A percentile compares a stretch with the other conserved stretches of the same genome.
Conservation (phyloP, 2,888 invertebrate species). For the Elegia similella region DNA sequence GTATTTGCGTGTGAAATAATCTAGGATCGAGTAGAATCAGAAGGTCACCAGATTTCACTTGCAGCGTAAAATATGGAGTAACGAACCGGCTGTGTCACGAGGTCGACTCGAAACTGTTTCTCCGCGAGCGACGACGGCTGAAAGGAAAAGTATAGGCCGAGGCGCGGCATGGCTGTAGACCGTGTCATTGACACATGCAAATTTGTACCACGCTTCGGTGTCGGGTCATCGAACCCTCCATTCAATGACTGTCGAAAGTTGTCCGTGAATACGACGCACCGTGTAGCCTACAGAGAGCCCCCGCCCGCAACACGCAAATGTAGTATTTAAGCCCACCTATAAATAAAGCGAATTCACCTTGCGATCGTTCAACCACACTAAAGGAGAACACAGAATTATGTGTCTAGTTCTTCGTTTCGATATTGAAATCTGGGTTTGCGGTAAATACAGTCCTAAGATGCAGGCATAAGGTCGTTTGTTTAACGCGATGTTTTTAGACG, state of each 20-base stretch:
- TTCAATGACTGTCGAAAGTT: slow-evolving; percentile 81
- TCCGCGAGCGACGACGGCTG: slow-evolving; percentile 58
- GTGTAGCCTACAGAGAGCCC: slow-evolving; percentile 58
- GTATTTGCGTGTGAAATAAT: neutral
- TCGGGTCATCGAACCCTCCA: slow-evolving; percentile 72
- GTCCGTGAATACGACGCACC: slow-evolving; percentile 52
- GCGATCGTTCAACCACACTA: slow-evolving; percentile 40
- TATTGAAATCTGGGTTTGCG: slow-evolving; percentile 36
- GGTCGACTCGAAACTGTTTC: slow-evolving; percentile 69
- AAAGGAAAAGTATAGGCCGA: slow-evolving; percentile 77
- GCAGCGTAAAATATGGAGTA: slow-evolving; percentile 34
- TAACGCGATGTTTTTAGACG: slow-evolving; percentile 27
- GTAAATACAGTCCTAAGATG: slow-evolving; percentile 43
- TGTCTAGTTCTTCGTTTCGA: slow-evolving; percentile 52
- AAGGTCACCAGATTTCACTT: slow-evolving; percentile 42
- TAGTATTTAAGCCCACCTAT: slow-evolving; percentile 48
- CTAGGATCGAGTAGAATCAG: slow-evolving; percentile 19
- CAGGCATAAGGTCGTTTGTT: slow-evolving; percentile 47
- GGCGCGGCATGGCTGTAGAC: slow-evolving; percentile 55
- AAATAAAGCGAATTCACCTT: slow-evolving; percentile 57
- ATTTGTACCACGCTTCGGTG: slow-evolving; percentile 68
- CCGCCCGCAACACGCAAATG: slow-evolving; percentile 47
- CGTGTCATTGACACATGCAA: slow-evolving; percentile 81
- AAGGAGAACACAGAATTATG: slow-evolving; percentile 53
- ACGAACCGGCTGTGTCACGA: slow-evolving; percentile 58